Evolutionary conservation across 2,797 vertebrate genomes (phyloP).

Genomic region (Megaceryle alcyon): DNA sequence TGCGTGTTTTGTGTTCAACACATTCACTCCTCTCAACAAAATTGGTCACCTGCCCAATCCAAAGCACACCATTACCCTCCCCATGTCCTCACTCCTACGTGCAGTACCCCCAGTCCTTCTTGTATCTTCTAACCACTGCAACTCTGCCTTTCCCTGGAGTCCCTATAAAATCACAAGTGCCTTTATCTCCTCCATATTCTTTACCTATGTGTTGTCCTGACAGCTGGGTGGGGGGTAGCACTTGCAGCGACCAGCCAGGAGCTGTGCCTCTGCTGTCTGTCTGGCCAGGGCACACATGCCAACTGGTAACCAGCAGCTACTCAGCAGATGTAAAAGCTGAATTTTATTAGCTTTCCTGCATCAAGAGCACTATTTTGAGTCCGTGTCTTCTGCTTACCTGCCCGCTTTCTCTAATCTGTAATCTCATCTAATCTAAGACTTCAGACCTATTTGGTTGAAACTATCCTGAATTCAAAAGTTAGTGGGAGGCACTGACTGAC

Average conservation of each 20-base stretch:
- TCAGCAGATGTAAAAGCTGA: not conserved
- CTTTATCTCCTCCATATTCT: accelerated
- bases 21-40: not conserved
- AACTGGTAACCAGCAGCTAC: not conserved
- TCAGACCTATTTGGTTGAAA: not conserved
- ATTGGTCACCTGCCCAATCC: not conserved
- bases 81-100: not conserved
- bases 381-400: not conserved
- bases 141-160: not conserved
- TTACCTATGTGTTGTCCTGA: accelerated
- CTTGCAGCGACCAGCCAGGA: not conserved
- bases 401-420: not conserved
- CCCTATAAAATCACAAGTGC: not conserved
- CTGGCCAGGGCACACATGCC: not conserved
- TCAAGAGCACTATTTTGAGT: not conserved
- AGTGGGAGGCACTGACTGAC: not conserved
- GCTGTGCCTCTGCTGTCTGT: not conserved
- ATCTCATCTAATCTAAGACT: not conserved
- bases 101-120: not conserved
- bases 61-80: not conserved
- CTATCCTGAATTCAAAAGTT: not conserved
- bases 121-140: accelerated
- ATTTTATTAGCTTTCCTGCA: not conserved
- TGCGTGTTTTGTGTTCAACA: accelerated
- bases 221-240: not conserved